phyloP scores from a whole-genome alignment of 2,113 vertebrate species.

The Hemiscyllium ocellatum region DNA sequence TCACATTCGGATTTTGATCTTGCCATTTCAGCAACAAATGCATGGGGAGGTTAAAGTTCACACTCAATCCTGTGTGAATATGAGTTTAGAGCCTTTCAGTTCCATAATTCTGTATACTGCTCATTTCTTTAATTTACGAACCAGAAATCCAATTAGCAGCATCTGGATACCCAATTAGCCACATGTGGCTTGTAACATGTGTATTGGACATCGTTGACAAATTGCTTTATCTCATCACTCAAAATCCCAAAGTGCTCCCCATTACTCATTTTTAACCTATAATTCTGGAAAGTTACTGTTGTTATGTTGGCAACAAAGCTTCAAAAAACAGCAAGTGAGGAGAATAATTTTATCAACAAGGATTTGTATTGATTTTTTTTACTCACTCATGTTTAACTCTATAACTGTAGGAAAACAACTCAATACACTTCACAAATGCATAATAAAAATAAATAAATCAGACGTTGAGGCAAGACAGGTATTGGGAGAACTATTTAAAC shows the following conservation, averaged over 20 bases:
- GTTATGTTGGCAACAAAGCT: not conserved
- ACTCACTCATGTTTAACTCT: not conserved
- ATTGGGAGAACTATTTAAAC: not conserved
- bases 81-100: too few species aligned
- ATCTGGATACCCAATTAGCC: not conserved
- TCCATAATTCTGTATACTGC: not conserved
- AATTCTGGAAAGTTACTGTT: not conserved
- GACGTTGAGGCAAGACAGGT: not conserved
- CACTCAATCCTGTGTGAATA: not conserved
- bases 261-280: not conserved
- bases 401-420: not conserved
- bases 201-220: not conserved
- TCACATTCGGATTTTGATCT: not conserved
- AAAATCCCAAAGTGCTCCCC: not conserved
- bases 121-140: constrained; percentile 1
- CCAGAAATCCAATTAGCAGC: not conserved
- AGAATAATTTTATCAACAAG: not conserved
- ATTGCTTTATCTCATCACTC: not conserved
- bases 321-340: not conserved
- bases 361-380: not conserved
- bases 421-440: not conserved
- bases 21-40: not conserved
- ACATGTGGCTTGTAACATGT: not conserved
- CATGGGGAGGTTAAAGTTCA: not conserved
- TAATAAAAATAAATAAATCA: not conserved